These are phyloP conservation scores for Drosophila anomalata DNA, from an alignment of 2,888 invertebrate genomes.

Conservation along the genomic window DNA sequence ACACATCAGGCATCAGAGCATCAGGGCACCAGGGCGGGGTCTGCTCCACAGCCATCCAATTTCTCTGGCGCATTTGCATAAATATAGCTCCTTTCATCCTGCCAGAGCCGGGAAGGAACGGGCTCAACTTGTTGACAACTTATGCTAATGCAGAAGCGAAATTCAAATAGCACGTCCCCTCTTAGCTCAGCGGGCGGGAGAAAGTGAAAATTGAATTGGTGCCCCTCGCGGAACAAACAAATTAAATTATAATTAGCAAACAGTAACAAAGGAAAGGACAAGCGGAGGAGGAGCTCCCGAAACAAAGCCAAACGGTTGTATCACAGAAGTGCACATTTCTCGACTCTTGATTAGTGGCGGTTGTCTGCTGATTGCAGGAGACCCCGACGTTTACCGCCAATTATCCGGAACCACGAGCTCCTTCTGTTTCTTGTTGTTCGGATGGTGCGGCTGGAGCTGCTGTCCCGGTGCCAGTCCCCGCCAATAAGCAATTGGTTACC, in stretches of 20 bases:
- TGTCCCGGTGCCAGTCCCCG: conserved; percentile 7
- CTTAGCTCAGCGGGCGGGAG: neutral
- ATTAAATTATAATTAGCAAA: conserved; percentile 54
- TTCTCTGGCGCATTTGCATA: conserved; percentile 45
- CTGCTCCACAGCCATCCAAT: conserved; percentile 13
- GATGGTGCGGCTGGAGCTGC: neutral
- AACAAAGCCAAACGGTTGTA: conserved; percentile 7
- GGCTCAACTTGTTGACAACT: conserved; percentile 30
- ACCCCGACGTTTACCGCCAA: conserved; percentile 22
- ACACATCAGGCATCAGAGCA: neutral
- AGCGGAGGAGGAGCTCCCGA: conserved; percentile 5
- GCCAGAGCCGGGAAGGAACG: neutral
- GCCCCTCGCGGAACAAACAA: conserved; percentile 42
- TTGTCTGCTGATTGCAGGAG: conserved; percentile 31
- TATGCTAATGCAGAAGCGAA: conserved; percentile 51
- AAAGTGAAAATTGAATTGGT: conserved; percentile 46
- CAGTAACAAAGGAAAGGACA: conserved; percentile 22
- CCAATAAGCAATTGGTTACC: conserved; percentile 36
- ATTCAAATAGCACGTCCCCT: conserved; percentile 18
- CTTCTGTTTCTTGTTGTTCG: neutral
- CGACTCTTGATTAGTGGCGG: conserved; percentile 31
- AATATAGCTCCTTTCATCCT: conserved; percentile 35
- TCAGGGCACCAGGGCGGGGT: neutral
- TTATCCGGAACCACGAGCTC: conserved; percentile 28
- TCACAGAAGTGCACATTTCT: neutral